A percentile compares a stretch with the other conserved stretches of the same genome.
phyloP scores from a whole-genome alignment of 2,888 invertebrate genomes.

The Crossocerus cetratus region DNA sequence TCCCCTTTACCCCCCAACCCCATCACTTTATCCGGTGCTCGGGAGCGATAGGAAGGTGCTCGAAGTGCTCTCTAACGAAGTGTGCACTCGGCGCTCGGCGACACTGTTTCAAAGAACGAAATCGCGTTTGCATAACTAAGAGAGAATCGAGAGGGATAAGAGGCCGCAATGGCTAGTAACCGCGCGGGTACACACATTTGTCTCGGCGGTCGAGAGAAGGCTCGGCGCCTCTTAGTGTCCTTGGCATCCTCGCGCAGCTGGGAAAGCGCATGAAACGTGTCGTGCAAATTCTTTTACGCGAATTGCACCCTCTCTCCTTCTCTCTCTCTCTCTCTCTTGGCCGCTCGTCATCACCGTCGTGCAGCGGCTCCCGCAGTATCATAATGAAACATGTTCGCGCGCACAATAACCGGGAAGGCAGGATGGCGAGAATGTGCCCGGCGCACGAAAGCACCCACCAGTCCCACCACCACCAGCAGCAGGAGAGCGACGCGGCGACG shows the following conservation, averaged over 20 bases:
- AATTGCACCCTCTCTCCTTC: neutral
- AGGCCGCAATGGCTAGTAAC: conserved; percentile 28
- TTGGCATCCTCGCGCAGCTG: conserved; percentile 14
- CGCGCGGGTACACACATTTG: conserved; percentile 20
- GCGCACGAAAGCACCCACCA: neutral
- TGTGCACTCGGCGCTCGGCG: conserved; percentile 12
- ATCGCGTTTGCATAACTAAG: conserved; percentile 41
- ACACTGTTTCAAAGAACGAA: conserved; percentile 49
- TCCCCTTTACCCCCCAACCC: too few relatives aligned
- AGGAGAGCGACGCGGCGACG: too few relatives aligned
- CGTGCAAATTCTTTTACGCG: conserved; percentile 9
- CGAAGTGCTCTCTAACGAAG: conserved; percentile 45
- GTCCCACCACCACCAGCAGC: too few relatives aligned
- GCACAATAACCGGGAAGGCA: conserved; percentile 24
- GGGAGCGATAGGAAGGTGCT: neutral
- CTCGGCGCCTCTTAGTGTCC: too few relatives aligned
- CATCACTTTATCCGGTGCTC: too few relatives aligned
- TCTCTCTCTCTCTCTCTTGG: neutral
- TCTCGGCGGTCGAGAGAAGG: conserved; percentile 31
- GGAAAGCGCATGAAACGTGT: conserved; percentile 19
- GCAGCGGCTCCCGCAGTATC: conserved; percentile 10
- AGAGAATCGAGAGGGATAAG: conserved; percentile 17
- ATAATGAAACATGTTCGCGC: conserved; percentile 17
- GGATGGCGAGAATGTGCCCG: conserved; percentile 2
- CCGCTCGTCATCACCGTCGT: neutral